Base-by-base conservation (phyloP, 2,113 vertebrate species). In the Anoura caudifer region DNA sequence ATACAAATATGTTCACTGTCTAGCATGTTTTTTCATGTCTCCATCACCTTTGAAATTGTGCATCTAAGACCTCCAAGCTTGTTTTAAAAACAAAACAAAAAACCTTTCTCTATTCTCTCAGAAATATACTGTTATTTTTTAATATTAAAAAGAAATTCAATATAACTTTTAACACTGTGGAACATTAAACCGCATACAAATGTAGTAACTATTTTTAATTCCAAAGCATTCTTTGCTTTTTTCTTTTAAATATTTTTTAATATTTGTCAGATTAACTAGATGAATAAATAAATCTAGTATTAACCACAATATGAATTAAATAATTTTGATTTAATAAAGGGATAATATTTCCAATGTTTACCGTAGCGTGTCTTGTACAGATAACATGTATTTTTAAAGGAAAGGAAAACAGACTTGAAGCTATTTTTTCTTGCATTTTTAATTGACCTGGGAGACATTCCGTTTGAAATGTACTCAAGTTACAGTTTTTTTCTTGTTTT, bases 171-270 rank as follows among this genome's bases (percentile, higher is more conserved):
- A 98, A 98, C 98, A 98, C 99, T 98, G 98, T 99, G 99, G 98
- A 98, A 98, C 98, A 97, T 98, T 98, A 98, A 98, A 98, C 98
- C 98, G 5, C 98, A 98, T 98, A 97, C 98, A 98, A 98, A 99
- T 98, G 98, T 99, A 99, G 99, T 99, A 99, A 99, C 99, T 99
- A 99, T 99, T 99, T 99, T 99, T 99, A 99, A 99, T 99, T 99
- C 98, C 98, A 98, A 98, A 98, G 99, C 98, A 97, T 97, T 98
- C 98, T 98, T 98, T 98, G 95, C 97, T 98, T 97, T 98, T 98
- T 99, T 99, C 98, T 99, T 98, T 99, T 98, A 98, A 99, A 98
- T 99, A 99, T 99, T 99, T 99, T 99, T 99, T 99, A 99, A 99
- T 99, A 99, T 99, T 99, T 99, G 99, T 99, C 99, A 99, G 98